These are phyloP conservation scores for Pygocentrus nattereri DNA, from an alignment of 2,797 vertebrate species.

Conservation along the genomic window DNA sequence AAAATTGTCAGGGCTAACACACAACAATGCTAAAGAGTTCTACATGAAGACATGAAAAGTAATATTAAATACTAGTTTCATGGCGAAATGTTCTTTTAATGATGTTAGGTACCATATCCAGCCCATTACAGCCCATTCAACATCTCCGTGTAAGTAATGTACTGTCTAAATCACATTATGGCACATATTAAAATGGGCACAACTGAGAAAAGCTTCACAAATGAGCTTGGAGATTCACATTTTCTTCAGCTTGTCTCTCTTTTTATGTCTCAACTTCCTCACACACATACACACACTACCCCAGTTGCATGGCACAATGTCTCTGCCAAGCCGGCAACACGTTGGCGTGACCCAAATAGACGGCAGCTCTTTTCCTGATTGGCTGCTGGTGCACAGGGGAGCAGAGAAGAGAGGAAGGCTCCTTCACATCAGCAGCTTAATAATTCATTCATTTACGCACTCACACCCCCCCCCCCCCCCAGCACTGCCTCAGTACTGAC, in stretches of 20 bases:
- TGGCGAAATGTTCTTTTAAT: background rate
- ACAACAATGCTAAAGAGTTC: background rate
- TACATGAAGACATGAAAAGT: background rate
- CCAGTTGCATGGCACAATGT: conserved; percentile 37
- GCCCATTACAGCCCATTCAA: conserved; percentile 1
- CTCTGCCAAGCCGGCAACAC: conserved; percentile 47
- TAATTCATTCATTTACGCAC: conserved; percentile 60
- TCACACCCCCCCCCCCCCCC: conserved; percentile 26
- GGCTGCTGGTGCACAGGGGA: conserved; percentile 61
- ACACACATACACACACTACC: background rate
- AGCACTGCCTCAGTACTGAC: conserved; percentile 41
- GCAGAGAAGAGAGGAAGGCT: conserved; percentile 41
- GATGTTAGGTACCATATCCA: conserved; percentile 24
- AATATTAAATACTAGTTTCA: background rate
- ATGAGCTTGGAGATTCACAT: conserved; percentile 21
- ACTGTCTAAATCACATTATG: background rate
- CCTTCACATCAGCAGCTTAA: conserved; percentile 61
- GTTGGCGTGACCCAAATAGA: conserved; percentile 60
- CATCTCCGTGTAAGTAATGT: background rate
- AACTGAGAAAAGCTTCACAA: background rate
- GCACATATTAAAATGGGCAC: conserved; percentile 8
- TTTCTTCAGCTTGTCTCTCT: conserved; percentile 16
- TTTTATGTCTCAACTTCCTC: conserved; percentile 31
- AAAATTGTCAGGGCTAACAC: background rate
- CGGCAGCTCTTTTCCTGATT: conserved; percentile 62